Evolutionary conservation across 2,888 invertebrate species (phyloP), one percentile per base, ranked within the genome.

Genomic region (Ichneumoninae sp.): DNA sequence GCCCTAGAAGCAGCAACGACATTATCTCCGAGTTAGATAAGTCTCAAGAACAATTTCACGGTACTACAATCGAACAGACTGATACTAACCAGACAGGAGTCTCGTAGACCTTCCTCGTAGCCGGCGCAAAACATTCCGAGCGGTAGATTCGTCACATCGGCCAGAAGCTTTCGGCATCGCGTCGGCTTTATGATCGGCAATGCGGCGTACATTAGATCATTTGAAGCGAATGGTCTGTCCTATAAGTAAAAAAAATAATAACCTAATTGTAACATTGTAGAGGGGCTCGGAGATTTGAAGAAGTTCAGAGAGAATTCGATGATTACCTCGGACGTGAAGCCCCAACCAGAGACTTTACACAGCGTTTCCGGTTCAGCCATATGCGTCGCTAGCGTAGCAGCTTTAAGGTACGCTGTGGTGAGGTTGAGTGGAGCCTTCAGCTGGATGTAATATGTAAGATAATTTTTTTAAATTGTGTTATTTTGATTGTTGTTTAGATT

Each of bases 341-440:
- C 92, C 92, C 92, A 92, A 50, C 92, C 92, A 10, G 91, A 83
- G 8, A 91, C 90, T 54, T 89, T 85, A 26, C 92, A 92, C 0
- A 83, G 3, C 0, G 87, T 88, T 0, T 85, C 73, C 0, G 88
- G 71, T 7, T 1, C 3, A 26, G 83, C 74, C 1, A 68, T 16
- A 0, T 0, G 33, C 1, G 22, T 22, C n/a, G 85, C 47, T 5
- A 92, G 47, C 0, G 52, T 33, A 1, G 69, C 80, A 0, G 81
- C 63, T 10, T 70, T 77, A 0, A 92, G 69, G 57, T 78, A 84
- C 0, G 16, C 2, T 7, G 71, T 54, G 1, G 86, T 88, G 1
- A 92, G 68, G 0, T 5, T 30, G 7, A 92, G 89, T 0, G 89
- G 82, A 1, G 5, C 30, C 19, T 57, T 77, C 10, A 92, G 22